Base-by-base conservation (phyloP, 2,797 vertebrate genomes). In the Lacerta agilis region DNA sequence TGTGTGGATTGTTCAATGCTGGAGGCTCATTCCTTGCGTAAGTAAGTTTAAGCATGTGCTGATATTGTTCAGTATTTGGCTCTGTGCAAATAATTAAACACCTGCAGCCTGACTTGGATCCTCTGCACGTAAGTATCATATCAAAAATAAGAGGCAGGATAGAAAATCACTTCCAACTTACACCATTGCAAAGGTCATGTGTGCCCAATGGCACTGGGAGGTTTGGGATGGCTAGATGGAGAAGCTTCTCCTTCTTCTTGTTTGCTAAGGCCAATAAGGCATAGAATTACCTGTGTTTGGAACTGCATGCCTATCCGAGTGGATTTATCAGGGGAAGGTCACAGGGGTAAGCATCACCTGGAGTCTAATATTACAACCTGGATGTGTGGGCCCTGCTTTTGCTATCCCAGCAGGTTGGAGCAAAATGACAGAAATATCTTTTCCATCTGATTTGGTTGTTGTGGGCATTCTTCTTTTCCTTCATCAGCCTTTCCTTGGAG, bases 251-350 rank as follows among this genome's bases (percentile, higher is more conserved):
- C 36, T 5, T 55, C 55, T 79, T 33, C 71, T 73, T 72, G n/a
- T 27, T 81, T 81, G 69, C 41, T 25, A 67, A 79, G 76, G 20
- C 36, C 29, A 71, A 33, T 20, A n/a, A 36, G 13, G 61, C 55
- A 49, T 84, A 87, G 76, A 79, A 87, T 90, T 90, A 83, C 66
- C n/a, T 73, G 49, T 58, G 25, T 80, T 75, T 80, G 79, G 79
- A 75, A 76, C 82, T 84, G 23, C 41, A 87, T 75, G 23, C 1
- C 17, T 58, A 55, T 43, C 49, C 45, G 49, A 85, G 61, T 73
- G 66, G 43, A 41, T 67, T 67, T 84, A 55, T 66, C 69, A 55
- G 71, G 27, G 33, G 78, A 87, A 90, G 76, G 81, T 90, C 85
- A 90, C 25, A 73, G 36, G 58, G 41, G 67, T 55, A 67, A 17